A percentile compares a stretch with the other conserved stretches of the same genome.
Conservation (phyloP, 2,797 vertebrate species). For the Leptatherina wallacei region DNA sequence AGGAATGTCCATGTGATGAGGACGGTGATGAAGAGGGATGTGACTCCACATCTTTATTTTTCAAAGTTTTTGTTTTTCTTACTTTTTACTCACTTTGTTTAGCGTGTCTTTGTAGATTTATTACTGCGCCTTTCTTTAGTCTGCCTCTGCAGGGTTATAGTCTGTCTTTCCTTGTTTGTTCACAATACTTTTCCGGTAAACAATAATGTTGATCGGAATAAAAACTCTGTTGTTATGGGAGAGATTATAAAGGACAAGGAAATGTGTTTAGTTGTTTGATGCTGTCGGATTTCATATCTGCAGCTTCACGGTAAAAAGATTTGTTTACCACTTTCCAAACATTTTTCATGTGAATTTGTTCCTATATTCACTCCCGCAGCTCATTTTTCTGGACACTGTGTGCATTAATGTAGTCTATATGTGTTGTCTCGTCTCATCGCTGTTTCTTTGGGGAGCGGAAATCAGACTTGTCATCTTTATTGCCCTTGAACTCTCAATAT, state of each 20-base stretch:
- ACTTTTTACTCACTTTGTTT: constrained; percentile 5
- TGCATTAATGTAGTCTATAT: background rate
- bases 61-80: constrained; percentile 14
- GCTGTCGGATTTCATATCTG: background rate
- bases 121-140: background rate
- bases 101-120: constrained; percentile 7
- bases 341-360: constrained; percentile 13
- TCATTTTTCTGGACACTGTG: background rate
- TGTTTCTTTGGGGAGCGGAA: constrained; percentile 3
- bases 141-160: no score
- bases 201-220: background rate
- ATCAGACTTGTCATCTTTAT: constrained; percentile 33
- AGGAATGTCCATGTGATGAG: constrained; percentile 49
- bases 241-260: background rate
- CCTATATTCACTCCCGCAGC: background rate
- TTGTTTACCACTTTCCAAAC: background rate
- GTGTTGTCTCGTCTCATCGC: background rate
- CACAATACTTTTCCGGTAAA: background rate
- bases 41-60: constrained; percentile 23
- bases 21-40: constrained; percentile 40
- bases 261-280: background rate
- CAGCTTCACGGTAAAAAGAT: background rate
- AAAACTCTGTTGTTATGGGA: background rate
- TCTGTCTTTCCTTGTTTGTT: background rate
- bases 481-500: constrained; percentile 32